These are phyloP conservation scores for Euura lappo DNA, from an alignment of 1,140 invertebrate genomes.

Conservation along the genomic window DNA sequence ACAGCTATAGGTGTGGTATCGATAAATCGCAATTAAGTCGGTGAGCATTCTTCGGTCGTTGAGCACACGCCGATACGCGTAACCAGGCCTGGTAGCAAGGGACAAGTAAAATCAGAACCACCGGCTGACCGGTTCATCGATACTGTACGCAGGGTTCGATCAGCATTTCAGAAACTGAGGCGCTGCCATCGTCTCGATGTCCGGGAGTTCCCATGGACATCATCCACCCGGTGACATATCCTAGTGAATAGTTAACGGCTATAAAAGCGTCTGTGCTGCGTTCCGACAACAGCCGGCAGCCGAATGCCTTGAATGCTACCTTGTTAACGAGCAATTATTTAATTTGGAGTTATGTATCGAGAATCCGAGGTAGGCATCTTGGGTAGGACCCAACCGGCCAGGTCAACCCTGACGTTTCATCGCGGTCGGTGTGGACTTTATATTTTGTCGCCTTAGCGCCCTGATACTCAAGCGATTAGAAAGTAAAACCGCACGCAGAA, in stretches of 20 bases:
- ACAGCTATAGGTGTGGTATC: background rate
- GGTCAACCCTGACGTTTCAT: background rate
- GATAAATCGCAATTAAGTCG: slow-evolving; percentile 1
- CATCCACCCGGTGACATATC: background rate
- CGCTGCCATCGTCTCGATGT: background rate
- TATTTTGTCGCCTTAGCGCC: slow-evolving; percentile 17
- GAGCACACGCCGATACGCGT: background rate
- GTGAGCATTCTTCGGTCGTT: background rate
- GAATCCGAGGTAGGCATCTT: slow-evolving; percentile 10
- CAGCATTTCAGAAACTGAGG: no score
- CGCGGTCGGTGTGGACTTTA: slow-evolving; percentile 13
- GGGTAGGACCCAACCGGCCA: background rate
- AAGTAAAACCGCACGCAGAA: slow-evolving; percentile 27
- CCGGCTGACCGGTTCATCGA: no score
- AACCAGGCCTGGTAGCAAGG: no score
- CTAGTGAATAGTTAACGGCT: slow-evolving; percentile 1
- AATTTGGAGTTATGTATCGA: slow-evolving; percentile 16
- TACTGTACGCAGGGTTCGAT: no score
- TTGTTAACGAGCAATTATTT: slow-evolving; percentile 16
- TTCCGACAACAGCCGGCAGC: slow-evolving; percentile 2
- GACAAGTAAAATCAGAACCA: no score
- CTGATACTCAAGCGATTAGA: slow-evolving; percentile 36
- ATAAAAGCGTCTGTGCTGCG: background rate
- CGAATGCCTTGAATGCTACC: slow-evolving; percentile 11
- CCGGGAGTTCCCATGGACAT: background rate